Base-by-base conservation (phyloP, 2,888 invertebrate genomes). In the Drosophila kanekoi region DNA sequence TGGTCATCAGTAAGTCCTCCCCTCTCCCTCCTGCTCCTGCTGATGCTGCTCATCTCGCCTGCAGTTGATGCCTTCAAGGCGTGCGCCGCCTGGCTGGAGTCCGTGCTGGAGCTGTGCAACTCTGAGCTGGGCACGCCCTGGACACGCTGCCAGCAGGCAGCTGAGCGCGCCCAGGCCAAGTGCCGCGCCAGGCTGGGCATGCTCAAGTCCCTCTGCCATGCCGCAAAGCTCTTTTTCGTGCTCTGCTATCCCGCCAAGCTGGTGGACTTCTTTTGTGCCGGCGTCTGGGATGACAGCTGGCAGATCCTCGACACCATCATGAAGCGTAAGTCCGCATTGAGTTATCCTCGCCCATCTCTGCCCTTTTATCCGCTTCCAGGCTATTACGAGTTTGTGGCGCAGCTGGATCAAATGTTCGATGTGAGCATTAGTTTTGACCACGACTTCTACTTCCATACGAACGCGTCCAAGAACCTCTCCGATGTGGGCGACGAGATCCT, bases 41-140 rank as follows among this genome's bases (percentile, higher is more conserved):
- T 23, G 3, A 13, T 13, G 5, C 33, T 16, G 4, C 4, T 11
- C 54, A 3, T 8, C 10, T 2, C 13, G 3, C 0, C 20, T 93
- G 38, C 90, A 96, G 96, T 95, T 10, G 93, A 93, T 48, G 93
- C 94, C 0, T 95, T 97, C n/a, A 95, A 95, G 86, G 93, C 94
- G 0, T 95, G 95, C 0, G 95, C 95, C 62, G 90, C 93, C 49
- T 97, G 97, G 96, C 91, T 98, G 1, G 94, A 93, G 13, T 94
- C 94, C 52, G 93, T 96, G 40, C 93, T 95, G 3, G 94, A 94
- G 41, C 91, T 95, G 10, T 98, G 97, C 91, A 97, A 97, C 88
- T 93, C 94, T 44, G 94, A 95, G 79, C 92, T 97, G 33, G 97
- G 96, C 0, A 95, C 95, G 0, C 97, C 97, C 0, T 96, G 95